Evolutionary conservation across 2,113 vertebrate species (phyloP), one percentile per base, ranked within the genome.

Genomic region (Brachirus orientalis): DNA sequence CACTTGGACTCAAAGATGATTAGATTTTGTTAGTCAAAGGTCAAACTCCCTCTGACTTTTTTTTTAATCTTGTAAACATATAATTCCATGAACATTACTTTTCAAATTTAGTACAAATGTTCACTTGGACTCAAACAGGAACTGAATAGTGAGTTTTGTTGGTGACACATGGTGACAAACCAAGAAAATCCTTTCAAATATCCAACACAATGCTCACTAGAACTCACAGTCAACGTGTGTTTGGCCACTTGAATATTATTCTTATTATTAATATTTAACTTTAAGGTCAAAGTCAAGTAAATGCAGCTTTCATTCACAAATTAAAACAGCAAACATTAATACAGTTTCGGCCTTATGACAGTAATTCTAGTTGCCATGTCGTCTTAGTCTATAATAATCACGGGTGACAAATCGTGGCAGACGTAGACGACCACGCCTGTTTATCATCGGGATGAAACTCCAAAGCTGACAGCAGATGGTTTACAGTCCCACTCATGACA

Each of bases 401-500:
- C 10, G n/a, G 35, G 35, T 74, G 70, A 75, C 59, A 87, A 84
- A 82, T 70, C 50, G 51, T 72, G 11, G 12, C 59, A 47, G 55
- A 46, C 73, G 38, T 13, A 41, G 55, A 73, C 67, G 43, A 45
- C 47, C 22, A 37, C 63, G 57, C 61, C 58, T 72, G 65, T 57
- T 57, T 72, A 54, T 84, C 70, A 61, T 10, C 46, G 18, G 55
- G 43, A 72, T 81, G 72, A 64, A 66, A 46, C 60, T 69, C 65
- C 64, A 47, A 75, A 69, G 20, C 65, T 75, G 73, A 68, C 63
- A 63, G 78, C 50, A 38, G 63, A 80, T 77, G 69, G 19, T 82
- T 84, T 68, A 79, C 43, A 60, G 86, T 53, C 63, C 63, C 54
- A 40, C 59, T 76, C 74, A 63, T 66, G 43, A 61, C 40, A 54